Percentiles rank a stretch among this genome's conserved stretches.
phyloP scores from a whole-genome alignment of 2,888 invertebrate genomes.

The Dicyrtomina minuta region DNA sequence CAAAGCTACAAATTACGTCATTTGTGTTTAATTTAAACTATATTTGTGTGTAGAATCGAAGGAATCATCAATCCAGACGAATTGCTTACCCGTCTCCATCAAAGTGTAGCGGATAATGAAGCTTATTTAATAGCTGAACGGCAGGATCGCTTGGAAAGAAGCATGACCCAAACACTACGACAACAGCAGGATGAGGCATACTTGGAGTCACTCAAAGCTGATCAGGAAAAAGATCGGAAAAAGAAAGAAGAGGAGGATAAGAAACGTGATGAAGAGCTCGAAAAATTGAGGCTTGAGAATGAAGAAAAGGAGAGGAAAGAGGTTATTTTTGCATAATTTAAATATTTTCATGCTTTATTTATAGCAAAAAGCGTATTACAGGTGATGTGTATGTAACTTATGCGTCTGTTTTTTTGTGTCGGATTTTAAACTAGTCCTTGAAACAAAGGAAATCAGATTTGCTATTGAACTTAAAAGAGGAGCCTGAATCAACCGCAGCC shows the following conservation, averaged over 20 bases:
- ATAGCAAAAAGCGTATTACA: too few species aligned
- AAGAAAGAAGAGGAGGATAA: slow-evolving; percentile 65
- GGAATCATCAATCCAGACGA: slow-evolving; percentile 75
- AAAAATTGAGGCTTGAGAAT: slow-evolving; percentile 62
- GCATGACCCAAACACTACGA: slow-evolving; percentile 80
- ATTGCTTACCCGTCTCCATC: slow-evolving; percentile 70
- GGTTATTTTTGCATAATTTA: slow-evolving; percentile 33
- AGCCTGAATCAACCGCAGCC: slow-evolving; percentile 71
- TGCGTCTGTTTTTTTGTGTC: too few species aligned
- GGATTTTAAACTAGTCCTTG: slow-evolving; percentile 51
- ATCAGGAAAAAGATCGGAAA: slow-evolving; percentile 88
- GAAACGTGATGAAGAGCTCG: slow-evolving; percentile 60
- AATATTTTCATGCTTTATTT: neutral
- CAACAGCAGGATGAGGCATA: slow-evolving; percentile 94
- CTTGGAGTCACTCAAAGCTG: slow-evolving; percentile 82
- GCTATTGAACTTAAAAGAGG: slow-evolving; percentile 59
- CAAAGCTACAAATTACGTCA: too few species aligned
- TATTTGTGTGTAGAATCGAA: slow-evolving; percentile 67
- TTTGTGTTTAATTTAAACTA: neutral
- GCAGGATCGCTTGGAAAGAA: slow-evolving; percentile 75
- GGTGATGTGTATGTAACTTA: too few species aligned
- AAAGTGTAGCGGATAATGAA: slow-evolving; percentile 82
- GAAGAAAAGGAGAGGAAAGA: slow-evolving; percentile 57
- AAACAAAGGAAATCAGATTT: slow-evolving; percentile 57
- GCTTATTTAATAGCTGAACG: slow-evolving; percentile 81